These are phyloP conservation scores for Rotaria macrura DNA, from an alignment of 2,888 invertebrate species.

Conservation along the genomic window DNA sequence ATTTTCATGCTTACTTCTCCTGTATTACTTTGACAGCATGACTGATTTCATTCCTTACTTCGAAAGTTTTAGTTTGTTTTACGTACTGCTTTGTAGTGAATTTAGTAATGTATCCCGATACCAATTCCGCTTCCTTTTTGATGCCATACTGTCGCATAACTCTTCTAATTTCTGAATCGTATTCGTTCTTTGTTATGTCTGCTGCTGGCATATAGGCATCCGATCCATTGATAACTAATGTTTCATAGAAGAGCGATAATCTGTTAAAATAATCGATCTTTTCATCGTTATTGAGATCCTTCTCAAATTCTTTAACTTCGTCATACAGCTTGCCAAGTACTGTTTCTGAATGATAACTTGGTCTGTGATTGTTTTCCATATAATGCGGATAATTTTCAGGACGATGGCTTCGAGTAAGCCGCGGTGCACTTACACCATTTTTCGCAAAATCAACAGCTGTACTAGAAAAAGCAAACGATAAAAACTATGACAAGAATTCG, in stretches of 20 bases:
- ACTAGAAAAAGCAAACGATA: neutral
- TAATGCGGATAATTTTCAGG: neutral
- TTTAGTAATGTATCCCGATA: neutral
- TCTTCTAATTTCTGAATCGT: neutral
- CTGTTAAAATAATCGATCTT: neutral
- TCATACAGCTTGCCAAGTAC: neutral
- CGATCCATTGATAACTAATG: neutral
- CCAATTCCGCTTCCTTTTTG: neutral
- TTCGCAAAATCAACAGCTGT: neutral
- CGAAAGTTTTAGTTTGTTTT: neutral
- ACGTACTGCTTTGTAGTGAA: neutral
- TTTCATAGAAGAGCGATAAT: neutral
- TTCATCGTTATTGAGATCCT: neutral
- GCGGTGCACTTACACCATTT: neutral
- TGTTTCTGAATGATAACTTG: neutral
- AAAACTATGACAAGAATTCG: neutral
- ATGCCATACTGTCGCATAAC: neutral
- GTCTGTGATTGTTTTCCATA: neutral
- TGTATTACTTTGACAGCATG: neutral
- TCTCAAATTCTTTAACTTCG: neutral
- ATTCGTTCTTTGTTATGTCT: neutral
- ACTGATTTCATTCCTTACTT: neutral
- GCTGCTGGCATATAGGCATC: neutral
- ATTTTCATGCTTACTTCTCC: neutral
- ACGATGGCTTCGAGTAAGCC: neutral